Base-by-base conservation (phyloP, 2,888 invertebrate species). In the Chaetogeoica ovagalla region DNA sequence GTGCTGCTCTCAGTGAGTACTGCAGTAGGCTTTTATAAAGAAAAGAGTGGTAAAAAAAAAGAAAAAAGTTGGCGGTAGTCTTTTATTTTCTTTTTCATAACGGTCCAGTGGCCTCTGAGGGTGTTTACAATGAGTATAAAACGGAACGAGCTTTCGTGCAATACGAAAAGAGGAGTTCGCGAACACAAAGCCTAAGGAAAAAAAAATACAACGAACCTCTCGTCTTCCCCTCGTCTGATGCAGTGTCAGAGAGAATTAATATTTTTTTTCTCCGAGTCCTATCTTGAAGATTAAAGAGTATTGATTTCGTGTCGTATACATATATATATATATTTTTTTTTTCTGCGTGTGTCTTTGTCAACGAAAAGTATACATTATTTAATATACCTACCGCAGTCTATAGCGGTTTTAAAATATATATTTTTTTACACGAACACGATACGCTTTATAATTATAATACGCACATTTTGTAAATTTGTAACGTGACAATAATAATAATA, bases 11-110 rank as follows among this genome's bases (percentile, higher is more conserved):
- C 30, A 4, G 30, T 4, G 30, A 30, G 30, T 30, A 30, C 23
- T 21, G 17, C 6, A 70, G 59, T 48, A 62, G 19, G 39, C 6
- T 11, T 15, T 37, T 17, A 4, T n/a, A 55, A 23, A 21, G 6
- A 59, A 43, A 52, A 21, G 55, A 23, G 11, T 13, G 13, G 48
- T 11, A 75, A 59, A 23, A 57, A 23, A 59, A 75, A 66, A 57
- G 37, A 66, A 43, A 75, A 66, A 75, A 57, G 59, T 75, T 75
- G 57, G 75, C 57, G 21, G 74, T 9, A n/a, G 75, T 66, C 37
- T 66, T 37, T 66, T 66, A 19, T 19, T 13, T n/a, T 66, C 11
- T 70, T 62, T 75, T 75, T n/a, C 66, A 43, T 66, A 75, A 75
- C 66, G 75, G 75, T 75, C 57, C 55, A 75, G 57, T 75, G 57